Evolutionary conservation across 2,888 invertebrate species (phyloP), one percentile per base, ranked within the genome.

Genomic region (Clistopyga incitator): DNA sequence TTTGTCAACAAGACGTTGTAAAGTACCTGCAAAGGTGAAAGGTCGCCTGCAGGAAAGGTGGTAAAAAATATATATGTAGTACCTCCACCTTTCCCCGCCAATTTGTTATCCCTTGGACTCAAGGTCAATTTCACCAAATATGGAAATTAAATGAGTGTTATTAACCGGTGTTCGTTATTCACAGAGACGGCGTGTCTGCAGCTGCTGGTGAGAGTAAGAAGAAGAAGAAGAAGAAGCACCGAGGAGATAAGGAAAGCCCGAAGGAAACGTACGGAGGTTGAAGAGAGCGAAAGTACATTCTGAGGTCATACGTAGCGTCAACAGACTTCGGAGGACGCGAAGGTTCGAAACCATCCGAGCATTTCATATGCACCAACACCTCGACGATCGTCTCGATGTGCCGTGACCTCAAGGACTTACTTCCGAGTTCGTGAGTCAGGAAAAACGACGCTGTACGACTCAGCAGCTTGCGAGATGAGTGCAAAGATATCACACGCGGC

Each of bases 371-470:
- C 38, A 61, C 71, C 42, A 11, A 50, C 64, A 67, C 67, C 59
- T 23, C 68, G 59, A 18, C 64, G 23, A 29, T 74, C 34, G 56
- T 68, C 68, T 77, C 75, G 72, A 84, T 86, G 82, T 67, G 72
- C 82, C 23, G 75, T 86, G 86, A 88, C 87, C 87, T 88, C 84
- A 84, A 82, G 61, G 82, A 64, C 67, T 79, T 47, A 85, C 88
- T 91, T 91, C 89, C 90, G 88, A 88, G 87, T 90, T 88, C 85
- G 87, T 90, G 90, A 90, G 86, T 90, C 91, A 91, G 88, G 87
- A 89, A 87, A 85, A 81, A 74, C 79, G 38, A 71, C 65, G 74
- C 47, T 23, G 23, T 42, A 47, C 77, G 77, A 47, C 18, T 29
- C 20, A 65, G 25, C 61, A 71, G 59, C 70, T 52, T 59, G 42